phyloP scores from a whole-genome alignment of 2,113 vertebrate species.

The Sciurus niger region DNA sequence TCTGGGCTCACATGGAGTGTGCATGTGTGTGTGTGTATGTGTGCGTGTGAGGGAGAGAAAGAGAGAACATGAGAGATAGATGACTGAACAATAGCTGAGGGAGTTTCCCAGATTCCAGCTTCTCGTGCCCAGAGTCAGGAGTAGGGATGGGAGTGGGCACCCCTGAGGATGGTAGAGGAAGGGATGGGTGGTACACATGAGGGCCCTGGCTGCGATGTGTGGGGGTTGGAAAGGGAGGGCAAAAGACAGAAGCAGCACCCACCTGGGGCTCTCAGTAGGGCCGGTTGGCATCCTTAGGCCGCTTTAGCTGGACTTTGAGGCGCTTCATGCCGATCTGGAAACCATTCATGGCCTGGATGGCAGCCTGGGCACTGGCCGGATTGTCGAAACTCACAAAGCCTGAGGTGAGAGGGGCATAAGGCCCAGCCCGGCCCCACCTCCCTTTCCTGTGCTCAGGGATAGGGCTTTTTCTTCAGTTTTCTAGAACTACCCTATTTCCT shows the following conservation, averaged over 20 bases:
- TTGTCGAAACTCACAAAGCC: constrained; percentile 98
- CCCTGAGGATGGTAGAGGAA: background rate
- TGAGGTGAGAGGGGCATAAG: constrained; percentile 76
- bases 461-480: background rate
- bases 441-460: background rate
- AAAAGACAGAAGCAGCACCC: constrained; percentile 71
- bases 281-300: constrained; percentile 96
- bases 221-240: background rate
- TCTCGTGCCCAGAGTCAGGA: background rate
- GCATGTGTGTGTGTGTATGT: background rate
- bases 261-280: constrained; percentile 91
- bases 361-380: constrained; percentile 94
- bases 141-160: background rate
- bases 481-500: background rate
- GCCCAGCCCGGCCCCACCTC: background rate
- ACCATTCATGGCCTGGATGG: constrained; percentile 97
- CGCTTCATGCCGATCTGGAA: constrained; percentile 98
- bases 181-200: background rate
- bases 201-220: background rate
- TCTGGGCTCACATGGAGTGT: background rate
- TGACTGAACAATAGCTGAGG: background rate
- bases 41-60: too few relatives aligned
- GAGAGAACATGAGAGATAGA: background rate
- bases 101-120: background rate
- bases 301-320: constrained; percentile 96